These are phyloP conservation scores for Hylia prasina DNA, from an alignment of 2,113 vertebrate species.

Conservation along the genomic window DNA sequence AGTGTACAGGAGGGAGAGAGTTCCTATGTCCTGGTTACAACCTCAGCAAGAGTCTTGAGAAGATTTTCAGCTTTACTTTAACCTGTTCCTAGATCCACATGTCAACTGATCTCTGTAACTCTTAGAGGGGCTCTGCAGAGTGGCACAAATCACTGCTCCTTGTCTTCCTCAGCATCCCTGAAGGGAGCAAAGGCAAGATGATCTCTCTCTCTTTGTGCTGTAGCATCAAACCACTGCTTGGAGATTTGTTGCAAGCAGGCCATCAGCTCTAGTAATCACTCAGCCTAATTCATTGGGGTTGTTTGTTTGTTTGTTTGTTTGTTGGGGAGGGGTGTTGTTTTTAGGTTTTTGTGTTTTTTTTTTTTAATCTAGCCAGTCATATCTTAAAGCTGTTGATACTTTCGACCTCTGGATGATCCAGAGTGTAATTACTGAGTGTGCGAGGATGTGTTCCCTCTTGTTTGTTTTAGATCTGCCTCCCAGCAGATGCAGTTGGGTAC, in stretches of 20 bases:
- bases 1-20: not conserved
- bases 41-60: not conserved
- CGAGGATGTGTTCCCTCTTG: not conserved
- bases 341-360: not conserved
- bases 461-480: not conserved
- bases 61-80: not conserved
- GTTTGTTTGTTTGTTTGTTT: too few relatives aligned
- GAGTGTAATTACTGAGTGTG: not conserved
- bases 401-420: not conserved
- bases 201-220: not conserved
- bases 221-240: not conserved
- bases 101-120: accelerated
- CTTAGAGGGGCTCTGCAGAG: not conserved
- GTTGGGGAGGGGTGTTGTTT: too few relatives aligned
- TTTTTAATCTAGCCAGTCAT: not conserved
- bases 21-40: not conserved
- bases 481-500: not conserved
- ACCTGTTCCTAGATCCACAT: not conserved
- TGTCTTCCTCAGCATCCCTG: not conserved
- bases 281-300: not conserved
- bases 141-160: accelerated
- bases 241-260: not conserved
- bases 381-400: not conserved
- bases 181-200: not conserved
- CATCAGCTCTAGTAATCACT: not conserved